Evolutionary conservation across 2,113 vertebrate genomes (phyloP).

Genomic region (Melanostigma gelatinosum): DNA sequence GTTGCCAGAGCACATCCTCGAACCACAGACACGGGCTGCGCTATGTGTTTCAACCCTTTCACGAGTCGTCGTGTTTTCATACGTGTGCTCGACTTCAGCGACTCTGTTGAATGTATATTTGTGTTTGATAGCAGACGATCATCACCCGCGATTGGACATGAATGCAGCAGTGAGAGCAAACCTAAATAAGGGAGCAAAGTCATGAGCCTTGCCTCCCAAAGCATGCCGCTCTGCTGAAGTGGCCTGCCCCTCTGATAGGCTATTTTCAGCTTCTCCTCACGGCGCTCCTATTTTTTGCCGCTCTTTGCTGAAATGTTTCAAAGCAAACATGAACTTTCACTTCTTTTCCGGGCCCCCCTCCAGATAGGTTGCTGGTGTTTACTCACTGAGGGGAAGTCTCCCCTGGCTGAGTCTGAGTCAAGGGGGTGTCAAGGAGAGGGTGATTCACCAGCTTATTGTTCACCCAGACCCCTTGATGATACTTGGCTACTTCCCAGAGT

Average conservation of each 20-base stretch:
- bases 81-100: slow-evolving; percentile 10
- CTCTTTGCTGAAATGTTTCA: slow-evolving; percentile 49
- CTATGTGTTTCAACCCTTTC: background rate
- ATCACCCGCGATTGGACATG: background rate
- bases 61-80: slow-evolving; percentile 50
- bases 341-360: slow-evolving; percentile 31
- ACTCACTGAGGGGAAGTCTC: slow-evolving; percentile 58
- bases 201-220: slow-evolving; percentile 9
- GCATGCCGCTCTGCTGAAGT: slow-evolving; percentile 21
- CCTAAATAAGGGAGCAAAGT: slow-evolving; percentile 38
- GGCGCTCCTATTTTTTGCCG: slow-evolving; percentile 16
- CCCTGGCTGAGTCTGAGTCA: slow-evolving; percentile 8
- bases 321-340: slow-evolving; percentile 68
- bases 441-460: slow-evolving; percentile 72
- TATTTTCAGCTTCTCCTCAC: slow-evolving; percentile 63
- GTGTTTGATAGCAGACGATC: slow-evolving; percentile 1
- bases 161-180: slow-evolving; percentile 15
- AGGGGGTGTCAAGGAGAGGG: slow-evolving; percentile 43
- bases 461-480: slow-evolving; percentile 40
- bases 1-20: slow-evolving; percentile 25
- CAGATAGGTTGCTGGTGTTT: slow-evolving; percentile 55
- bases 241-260: slow-evolving; percentile 30
- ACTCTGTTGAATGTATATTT: slow-evolving; percentile 30
- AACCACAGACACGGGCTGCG: slow-evolving; percentile 44
- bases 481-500: slow-evolving; percentile 56